Percentiles rank a stretch among this genome's conserved stretches.
phyloP scores from a whole-genome alignment of 2,888 invertebrate species.

The Zaprionus bogoriensis region DNA sequence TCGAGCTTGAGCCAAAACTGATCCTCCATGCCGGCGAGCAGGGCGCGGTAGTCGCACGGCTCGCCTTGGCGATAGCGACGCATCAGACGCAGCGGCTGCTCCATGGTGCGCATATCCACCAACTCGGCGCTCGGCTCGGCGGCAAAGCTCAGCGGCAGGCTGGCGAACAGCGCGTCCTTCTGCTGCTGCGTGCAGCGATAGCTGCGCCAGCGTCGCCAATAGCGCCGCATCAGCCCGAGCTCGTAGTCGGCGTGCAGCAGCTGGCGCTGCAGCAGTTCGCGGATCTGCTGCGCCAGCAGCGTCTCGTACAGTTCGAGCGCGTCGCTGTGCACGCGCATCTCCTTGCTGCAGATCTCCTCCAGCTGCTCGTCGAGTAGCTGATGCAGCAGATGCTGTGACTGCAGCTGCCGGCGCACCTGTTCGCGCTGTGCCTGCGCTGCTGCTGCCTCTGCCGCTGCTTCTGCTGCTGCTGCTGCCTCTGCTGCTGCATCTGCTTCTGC shows the following conservation, averaged over 20 bases:
- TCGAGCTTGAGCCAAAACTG: conserved; percentile 62
- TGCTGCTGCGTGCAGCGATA: conserved; percentile 81
- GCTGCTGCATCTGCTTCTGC: not conserved
- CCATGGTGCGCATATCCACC: conserved; percentile 59
- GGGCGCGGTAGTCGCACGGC: conserved; percentile 71
- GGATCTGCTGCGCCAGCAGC: conserved; percentile 15
- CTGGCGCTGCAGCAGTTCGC: not conserved
- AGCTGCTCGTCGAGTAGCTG: conserved; percentile 13
- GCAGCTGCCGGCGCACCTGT: not conserved
- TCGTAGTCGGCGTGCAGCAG: conserved; percentile 55
- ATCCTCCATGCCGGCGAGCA: conserved; percentile 51
- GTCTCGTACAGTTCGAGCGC: conserved; percentile 8
- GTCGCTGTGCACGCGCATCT: conserved; percentile 11
- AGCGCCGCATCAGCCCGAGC: conserved; percentile 80
- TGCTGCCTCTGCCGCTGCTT: not conserved
- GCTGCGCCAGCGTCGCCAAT: conserved; percentile 83
- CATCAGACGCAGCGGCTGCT: conserved; percentile 82
- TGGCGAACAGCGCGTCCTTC: conserved; percentile 84
- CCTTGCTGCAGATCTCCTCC: conserved; percentile 5
- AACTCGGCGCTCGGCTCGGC: conserved; percentile 61
- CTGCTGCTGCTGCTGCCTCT: not conserved
- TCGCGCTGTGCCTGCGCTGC: no score
- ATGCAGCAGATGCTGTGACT: not conserved
- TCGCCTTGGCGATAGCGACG: conserved; percentile 84
- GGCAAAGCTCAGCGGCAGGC: conserved; percentile 85